phyloP scores from a whole-genome alignment of 2,113 vertebrate species.

The Centropristis striata region DNA sequence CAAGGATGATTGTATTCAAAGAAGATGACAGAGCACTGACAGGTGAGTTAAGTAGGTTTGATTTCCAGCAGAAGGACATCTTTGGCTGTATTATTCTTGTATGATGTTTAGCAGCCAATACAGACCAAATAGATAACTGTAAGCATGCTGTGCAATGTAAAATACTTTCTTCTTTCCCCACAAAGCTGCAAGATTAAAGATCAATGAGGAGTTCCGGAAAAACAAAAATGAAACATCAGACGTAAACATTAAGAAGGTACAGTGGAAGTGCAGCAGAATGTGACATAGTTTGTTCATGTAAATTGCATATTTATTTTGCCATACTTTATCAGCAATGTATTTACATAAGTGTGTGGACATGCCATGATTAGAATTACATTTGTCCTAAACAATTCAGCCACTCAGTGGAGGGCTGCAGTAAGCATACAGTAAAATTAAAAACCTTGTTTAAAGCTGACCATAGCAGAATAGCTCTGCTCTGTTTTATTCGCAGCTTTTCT shows the following conservation, averaged over 20 bases:
- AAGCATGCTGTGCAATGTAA: neutral
- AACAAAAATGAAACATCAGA: slow-evolving; percentile 82
- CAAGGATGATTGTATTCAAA: slow-evolving; percentile 82
- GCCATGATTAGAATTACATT: too few relatives aligned
- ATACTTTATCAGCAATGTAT: neutral
- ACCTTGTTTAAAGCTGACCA: neutral
- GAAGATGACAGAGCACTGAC: slow-evolving; percentile 79
- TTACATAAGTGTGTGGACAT: neutral
- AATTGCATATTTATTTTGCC: neutral
- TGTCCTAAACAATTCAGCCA: neutral
- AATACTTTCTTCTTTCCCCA: neutral
- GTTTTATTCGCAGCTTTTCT: neutral
- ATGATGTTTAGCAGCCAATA: neutral
- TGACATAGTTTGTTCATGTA: neutral
- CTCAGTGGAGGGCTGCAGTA: neutral
- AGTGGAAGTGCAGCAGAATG: neutral
- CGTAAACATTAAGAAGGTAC: slow-evolving; percentile 83
- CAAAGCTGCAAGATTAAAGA: slow-evolving; percentile 83
- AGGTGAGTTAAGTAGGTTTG: slow-evolving; percentile 62
- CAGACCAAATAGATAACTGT: neutral
- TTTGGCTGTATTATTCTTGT: neutral
- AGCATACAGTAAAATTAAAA: neutral
- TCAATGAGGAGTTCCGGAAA: slow-evolving; percentile 86
- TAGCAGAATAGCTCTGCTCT: neutral
- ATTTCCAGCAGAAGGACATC: neutral